Evolutionary conservation across 2,113 vertebrate genomes (phyloP).

Genomic region (Panurus biarmicus): DNA sequence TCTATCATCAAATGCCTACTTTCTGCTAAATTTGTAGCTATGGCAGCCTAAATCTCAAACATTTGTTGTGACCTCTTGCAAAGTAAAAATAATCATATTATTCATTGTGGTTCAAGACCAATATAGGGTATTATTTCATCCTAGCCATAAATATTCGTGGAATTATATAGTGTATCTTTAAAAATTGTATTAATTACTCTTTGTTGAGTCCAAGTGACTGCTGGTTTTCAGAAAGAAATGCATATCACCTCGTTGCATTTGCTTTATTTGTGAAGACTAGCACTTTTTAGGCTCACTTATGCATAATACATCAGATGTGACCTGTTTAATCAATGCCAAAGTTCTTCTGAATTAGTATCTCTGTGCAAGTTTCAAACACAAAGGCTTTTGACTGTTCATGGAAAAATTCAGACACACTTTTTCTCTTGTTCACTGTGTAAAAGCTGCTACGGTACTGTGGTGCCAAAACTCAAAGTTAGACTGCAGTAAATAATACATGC

Average conservation of each 20-base stretch:
- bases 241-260: not conserved
- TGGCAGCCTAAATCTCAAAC: slow-evolving; percentile 68
- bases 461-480: slow-evolving; percentile 51
- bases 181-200: slow-evolving; percentile 69
- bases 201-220: slow-evolving; percentile 47
- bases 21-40: slow-evolving; percentile 79
- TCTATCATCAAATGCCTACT: slow-evolving; percentile 83
- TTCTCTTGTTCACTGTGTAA: not conserved
- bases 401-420: slow-evolving; percentile 56
- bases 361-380: slow-evolving; percentile 21
- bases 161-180: slow-evolving; percentile 26
- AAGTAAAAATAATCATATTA: slow-evolving; percentile 76
- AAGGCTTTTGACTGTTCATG: slow-evolving; percentile 52
- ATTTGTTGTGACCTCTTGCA: slow-evolving; percentile 66
- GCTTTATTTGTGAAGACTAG: slow-evolving; percentile 1
- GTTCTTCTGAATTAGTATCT: slow-evolving; percentile 48
- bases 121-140: slow-evolving; percentile 56
- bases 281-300: slow-evolving; percentile 39
- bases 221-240: slow-evolving; percentile 47
- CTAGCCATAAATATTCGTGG: slow-evolving; percentile 43
- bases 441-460: slow-evolving; percentile 25
- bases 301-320: slow-evolving; percentile 58
- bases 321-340: slow-evolving; percentile 49
- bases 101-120: slow-evolving; percentile 62
- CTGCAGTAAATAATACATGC: slow-evolving; percentile 46